These are phyloP conservation scores for Prolemur simus DNA, from an alignment of 2,113 vertebrate genomes.

Conservation along the genomic window DNA sequence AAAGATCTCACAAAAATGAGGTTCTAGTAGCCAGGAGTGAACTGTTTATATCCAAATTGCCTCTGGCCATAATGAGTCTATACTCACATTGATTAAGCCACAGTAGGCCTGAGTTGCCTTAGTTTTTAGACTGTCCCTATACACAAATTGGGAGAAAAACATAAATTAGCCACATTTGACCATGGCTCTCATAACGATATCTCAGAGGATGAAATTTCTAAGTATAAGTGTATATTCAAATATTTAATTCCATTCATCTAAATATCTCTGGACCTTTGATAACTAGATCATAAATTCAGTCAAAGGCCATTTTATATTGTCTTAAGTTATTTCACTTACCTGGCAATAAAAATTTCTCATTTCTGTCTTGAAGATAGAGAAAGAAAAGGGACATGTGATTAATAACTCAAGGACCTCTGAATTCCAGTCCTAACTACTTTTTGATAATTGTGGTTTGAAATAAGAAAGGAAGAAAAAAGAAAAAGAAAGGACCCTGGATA, in stretches of 20 bases:
- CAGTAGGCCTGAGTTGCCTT: neutral
- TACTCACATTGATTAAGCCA: neutral
- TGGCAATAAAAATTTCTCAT: neutral
- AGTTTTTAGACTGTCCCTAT: neutral
- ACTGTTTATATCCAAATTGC: neutral
- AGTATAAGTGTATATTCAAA: neutral
- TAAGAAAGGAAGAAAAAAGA: neutral
- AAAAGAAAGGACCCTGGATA: neutral
- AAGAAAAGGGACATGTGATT: neutral
- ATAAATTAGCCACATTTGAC: slow-evolving; percentile 17
- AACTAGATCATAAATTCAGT: neutral
- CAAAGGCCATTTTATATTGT: slow-evolving; percentile 7
- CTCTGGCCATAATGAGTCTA: neutral
- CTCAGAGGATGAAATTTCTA: neutral
- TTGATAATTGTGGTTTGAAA: slow-evolving; percentile 9
- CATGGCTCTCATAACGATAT: neutral
- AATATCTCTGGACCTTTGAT: neutral
- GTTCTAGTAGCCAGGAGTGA: neutral
- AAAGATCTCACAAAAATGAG: slow-evolving; percentile 34
- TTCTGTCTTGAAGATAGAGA: neutral
- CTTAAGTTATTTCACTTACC: neutral
- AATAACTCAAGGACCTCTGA: slow-evolving; percentile 17
- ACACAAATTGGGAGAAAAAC: slow-evolving; percentile 20
- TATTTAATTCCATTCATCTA: slow-evolving; percentile 3
- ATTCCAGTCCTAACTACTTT: slow-evolving; percentile 20